phyloP scores from a whole-genome alignment of 2,888 invertebrate genomes.

The Crossocerus cetratus region DNA sequence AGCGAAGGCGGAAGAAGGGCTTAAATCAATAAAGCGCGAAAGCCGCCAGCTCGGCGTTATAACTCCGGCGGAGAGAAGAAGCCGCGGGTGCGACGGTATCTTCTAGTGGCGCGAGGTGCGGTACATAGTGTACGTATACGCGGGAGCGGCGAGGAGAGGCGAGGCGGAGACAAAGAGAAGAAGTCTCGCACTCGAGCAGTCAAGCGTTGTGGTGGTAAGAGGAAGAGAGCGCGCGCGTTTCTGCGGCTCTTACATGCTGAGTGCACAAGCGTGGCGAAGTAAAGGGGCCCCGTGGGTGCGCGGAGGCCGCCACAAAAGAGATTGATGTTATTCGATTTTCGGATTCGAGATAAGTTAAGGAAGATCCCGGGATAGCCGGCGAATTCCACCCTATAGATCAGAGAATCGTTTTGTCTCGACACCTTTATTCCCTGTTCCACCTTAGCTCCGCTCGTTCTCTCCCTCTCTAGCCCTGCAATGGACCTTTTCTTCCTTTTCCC shows the following conservation, averaged over 20 bases:
- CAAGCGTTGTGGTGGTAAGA: conserved; percentile 17
- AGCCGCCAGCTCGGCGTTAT: conserved; percentile 55
- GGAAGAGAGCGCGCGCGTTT: too few species aligned
- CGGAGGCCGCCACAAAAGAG: conserved; percentile 54
- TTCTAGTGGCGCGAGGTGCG: conserved; percentile 17
- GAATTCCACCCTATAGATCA: conserved; percentile 36
- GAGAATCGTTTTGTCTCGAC: conserved; percentile 44
- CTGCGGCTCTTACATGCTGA: conserved; percentile 24
- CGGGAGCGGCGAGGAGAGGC: conserved; percentile 40
- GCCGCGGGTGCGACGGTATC: too few species aligned
- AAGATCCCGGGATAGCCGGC: conserved; percentile 29
- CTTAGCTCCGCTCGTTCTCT: not conserved
- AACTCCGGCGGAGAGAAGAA: conserved; percentile 35
- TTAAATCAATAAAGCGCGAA: conserved; percentile 70
- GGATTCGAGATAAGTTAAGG: conserved; percentile 58
- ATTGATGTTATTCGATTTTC: conserved; percentile 66
- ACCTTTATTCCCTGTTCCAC: conserved; percentile 6
- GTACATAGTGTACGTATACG: conserved; percentile 28
- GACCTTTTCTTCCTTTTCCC: not conserved
- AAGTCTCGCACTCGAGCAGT: conserved; percentile 61
- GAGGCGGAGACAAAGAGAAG: conserved; percentile 64
- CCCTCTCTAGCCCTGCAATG: too few species aligned
- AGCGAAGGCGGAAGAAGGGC: conserved; percentile 51
- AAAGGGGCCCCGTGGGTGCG: conserved; percentile 39
- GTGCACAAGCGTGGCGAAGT: conserved; percentile 26